These are phyloP conservation scores for Eulemur albifrons DNA, from an alignment of 2,797 vertebrate species.

Conservation along the genomic window DNA sequence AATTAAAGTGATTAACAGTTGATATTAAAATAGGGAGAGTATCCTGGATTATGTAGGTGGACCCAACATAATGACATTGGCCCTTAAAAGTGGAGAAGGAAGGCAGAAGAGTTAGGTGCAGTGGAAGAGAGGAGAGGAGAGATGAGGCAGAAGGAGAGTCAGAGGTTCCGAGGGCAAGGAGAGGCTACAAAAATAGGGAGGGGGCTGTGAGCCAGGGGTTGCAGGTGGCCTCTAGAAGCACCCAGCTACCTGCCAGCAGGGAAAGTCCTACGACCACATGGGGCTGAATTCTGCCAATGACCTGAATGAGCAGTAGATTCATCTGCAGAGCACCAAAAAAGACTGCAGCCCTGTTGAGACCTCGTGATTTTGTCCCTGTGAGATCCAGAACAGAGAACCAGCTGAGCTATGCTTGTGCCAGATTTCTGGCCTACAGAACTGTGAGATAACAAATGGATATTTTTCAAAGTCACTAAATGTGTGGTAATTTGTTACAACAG, in stretches of 20 bases:
- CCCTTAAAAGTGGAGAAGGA: background rate
- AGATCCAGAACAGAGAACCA: background rate
- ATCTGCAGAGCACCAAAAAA: background rate
- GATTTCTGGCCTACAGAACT: background rate
- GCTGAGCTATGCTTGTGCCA: background rate
- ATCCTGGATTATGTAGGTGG: background rate
- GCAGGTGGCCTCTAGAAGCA: background rate
- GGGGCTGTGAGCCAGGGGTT: background rate
- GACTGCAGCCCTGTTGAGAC: background rate
- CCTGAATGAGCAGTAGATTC: background rate
- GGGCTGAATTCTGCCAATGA: background rate
- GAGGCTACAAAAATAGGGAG: background rate
- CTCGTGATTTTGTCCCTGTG: constrained; percentile 24
- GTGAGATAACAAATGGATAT: background rate
- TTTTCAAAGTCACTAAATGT: background rate
- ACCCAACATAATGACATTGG: background rate
- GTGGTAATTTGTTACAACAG: background rate
- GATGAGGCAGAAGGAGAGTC: background rate
- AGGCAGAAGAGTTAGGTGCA: background rate
- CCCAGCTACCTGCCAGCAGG: background rate
- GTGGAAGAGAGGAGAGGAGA: background rate
- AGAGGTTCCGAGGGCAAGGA: background rate
- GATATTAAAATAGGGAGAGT: background rate
- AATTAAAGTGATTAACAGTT: background rate
- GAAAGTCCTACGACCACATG: background rate